Base-by-base conservation (phyloP, 2,113 vertebrate genomes). In the Tretioscincus oriximinensis region DNA sequence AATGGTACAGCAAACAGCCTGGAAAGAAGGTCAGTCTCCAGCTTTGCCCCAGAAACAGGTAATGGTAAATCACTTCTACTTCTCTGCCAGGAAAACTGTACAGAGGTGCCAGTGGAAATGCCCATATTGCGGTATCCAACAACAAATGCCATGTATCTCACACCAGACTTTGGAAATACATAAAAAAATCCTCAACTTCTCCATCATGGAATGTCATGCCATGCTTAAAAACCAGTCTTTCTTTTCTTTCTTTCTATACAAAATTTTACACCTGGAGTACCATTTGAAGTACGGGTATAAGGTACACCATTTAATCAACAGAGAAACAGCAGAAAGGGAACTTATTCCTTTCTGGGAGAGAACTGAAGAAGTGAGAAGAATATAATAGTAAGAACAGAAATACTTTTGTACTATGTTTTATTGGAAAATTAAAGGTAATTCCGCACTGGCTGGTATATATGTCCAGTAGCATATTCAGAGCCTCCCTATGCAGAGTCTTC, bases 221-320 rank as follows among this genome's bases (percentile, higher is more conserved):
- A 24, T 75, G 81, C 78, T 84, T 88, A 85, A 86, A 88, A 88
- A 31, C 63, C 83, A 76, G 9, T 61, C 81, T 60, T 90, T 64
- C 5, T 68, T 88, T 41, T 64, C 7, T 68, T 88, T 61, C 7
- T 68, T 88, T 86, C 80, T 81, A 82, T 71, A 58, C 61, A 22
- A 73, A 63, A 85, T 87, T 88, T 74, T 75, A 86, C 87, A 89
- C 88, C 75, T 85, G 78, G 29, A 89, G 31, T 51, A 81, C 24
- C 47, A 28, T 76, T 81, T 8, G 5, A 75, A 82, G 85, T 16
- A 73, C 64, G 88, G 66, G 70, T 24, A 89, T 58, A 65, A 84
- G 82, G 3, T 64, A 77, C 47, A 90, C 80, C 84, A 82, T 73
- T 83, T 63, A 84, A 83, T 88, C 87, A 87, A 80, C 68, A 87